Evolutionary conservation across 2,888 invertebrate genomes (phyloP).

Genomic region (Spilarctia lutea): DNA sequence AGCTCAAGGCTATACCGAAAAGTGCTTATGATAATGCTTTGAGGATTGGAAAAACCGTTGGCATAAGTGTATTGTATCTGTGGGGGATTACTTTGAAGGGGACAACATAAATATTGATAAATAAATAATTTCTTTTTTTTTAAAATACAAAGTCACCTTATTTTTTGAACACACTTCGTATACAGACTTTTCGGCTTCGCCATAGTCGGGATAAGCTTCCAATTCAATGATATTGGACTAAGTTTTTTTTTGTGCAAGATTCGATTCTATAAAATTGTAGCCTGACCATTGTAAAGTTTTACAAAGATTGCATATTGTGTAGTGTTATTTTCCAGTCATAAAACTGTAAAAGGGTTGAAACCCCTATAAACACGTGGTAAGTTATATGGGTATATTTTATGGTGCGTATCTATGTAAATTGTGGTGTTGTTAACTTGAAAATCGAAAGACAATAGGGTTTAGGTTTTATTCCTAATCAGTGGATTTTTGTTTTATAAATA

Average conservation of each 20-base stretch:
- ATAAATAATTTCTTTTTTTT: too few relatives aligned
- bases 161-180: too few relatives aligned
- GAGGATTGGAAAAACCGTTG: too few relatives aligned
- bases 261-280: neutral
- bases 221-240: too few relatives aligned
- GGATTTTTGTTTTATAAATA: neutral
- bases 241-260: neutral
- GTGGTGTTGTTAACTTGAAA: neutral
- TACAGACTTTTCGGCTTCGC: too few relatives aligned
- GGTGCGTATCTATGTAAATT: conserved; percentile 12
- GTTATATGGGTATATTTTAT: conserved; percentile 22
- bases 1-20: too few relatives aligned
- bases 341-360: neutral
- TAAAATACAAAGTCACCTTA: too few relatives aligned
- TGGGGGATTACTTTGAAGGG: too few relatives aligned
- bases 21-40: too few relatives aligned
- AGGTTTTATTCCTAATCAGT: neutral
- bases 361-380: conserved; percentile 20
- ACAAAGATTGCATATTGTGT: neutral
- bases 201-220: too few relatives aligned
- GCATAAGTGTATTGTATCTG: too few relatives aligned
- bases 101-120: too few relatives aligned
- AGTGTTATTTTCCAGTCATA: conserved; percentile 1
- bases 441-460: neutral
- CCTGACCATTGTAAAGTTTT: neutral